Percentiles rank a stretch among this genome's conserved stretches.
These are phyloP conservation scores for Osmerus mordax DNA, from an alignment of 2,113 vertebrate species.

Conservation along the genomic window DNA sequence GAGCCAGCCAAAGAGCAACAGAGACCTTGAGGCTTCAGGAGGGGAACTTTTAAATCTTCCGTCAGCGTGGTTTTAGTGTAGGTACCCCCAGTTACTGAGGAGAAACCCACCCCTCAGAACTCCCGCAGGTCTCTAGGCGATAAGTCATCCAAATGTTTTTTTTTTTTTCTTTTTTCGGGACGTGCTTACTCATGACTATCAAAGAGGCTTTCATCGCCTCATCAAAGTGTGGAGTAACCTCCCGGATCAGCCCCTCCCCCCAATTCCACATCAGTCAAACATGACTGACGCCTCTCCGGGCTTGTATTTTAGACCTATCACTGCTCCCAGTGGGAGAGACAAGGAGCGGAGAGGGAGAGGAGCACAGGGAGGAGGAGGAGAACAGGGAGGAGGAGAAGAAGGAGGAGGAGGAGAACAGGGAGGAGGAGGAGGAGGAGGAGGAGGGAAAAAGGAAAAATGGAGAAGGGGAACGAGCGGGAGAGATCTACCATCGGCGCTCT, in stretches of 20 bases:
- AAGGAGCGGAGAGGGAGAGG: background rate
- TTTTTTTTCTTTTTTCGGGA: background rate
- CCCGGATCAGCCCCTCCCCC: background rate
- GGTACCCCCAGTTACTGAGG: background rate
- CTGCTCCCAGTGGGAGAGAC: conserved; percentile 8
- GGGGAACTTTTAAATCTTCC: background rate
- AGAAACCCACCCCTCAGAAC: background rate
- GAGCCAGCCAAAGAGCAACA: conserved; percentile 19
- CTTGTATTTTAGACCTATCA: background rate
- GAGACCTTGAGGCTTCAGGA: background rate
- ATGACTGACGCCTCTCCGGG: background rate
- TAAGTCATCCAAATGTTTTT: background rate
- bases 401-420: no score
- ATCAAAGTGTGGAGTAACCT: background rate
- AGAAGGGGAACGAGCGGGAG: background rate
- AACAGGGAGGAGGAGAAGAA: background rate
- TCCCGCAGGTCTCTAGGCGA: background rate
- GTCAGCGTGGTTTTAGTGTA: background rate
- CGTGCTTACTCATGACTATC: conserved; percentile 4
- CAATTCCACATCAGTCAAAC: background rate
- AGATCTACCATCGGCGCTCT: conserved; percentile 5
- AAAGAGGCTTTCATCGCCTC: conserved; percentile 12
- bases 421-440: no score
- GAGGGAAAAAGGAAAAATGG: background rate
- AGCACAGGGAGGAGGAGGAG: no score